Evolutionary conservation across 1,140 invertebrate genomes (phyloP).

Genomic region (Phymorhynchus buccinoides): DNA sequence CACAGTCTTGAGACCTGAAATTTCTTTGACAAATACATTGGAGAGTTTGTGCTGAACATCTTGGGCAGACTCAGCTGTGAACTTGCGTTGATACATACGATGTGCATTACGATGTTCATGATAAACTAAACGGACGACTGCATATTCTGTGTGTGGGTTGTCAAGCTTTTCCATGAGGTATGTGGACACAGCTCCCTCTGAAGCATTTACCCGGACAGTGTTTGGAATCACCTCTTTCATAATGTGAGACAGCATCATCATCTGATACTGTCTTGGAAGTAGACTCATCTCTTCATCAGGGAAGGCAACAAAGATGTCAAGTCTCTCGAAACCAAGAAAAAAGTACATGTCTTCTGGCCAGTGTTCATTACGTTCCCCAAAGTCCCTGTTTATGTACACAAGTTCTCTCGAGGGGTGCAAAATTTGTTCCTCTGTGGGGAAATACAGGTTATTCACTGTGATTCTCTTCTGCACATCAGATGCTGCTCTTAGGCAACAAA

Average conservation of each 20-base stretch:
- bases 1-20: constrained; percentile 12
- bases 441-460: constrained; percentile 43
- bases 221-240: constrained; percentile 51
- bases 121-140: constrained; percentile 43
- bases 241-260: constrained; percentile 50
- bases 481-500: constrained; percentile 20
- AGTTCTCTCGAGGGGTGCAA: constrained; percentile 44
- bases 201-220: neutral
- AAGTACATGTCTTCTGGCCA: constrained; percentile 30
- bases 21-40: constrained; percentile 21
- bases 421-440: constrained; percentile 46
- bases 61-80: neutral
- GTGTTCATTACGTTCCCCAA: constrained; percentile 29
- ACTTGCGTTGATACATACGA: neutral
- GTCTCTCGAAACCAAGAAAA: constrained; percentile 42
- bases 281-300: constrained; percentile 35
- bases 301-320: constrained; percentile 35
- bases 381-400: constrained; percentile 39
- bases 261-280: constrained; percentile 46
- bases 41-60: constrained; percentile 9
- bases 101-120: constrained; percentile 29
- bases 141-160: constrained; percentile 36
- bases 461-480: neutral
- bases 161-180: constrained; percentile 27
- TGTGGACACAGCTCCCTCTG: neutral